Evolutionary conservation across 2,113 vertebrate genomes (phyloP), one percentile per base, ranked within the genome.

Genomic region (Kryptolebias marmoratus): DNA sequence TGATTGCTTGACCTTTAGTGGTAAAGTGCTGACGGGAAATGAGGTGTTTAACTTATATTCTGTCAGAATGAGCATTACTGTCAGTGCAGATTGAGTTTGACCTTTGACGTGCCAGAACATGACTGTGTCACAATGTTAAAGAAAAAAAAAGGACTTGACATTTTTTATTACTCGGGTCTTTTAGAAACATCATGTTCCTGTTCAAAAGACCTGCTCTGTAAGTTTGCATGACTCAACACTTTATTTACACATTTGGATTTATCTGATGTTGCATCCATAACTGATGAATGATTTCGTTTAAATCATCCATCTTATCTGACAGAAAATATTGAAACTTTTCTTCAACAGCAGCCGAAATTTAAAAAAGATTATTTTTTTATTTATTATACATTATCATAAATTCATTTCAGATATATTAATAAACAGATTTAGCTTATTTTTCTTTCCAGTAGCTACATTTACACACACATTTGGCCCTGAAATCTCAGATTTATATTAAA

Each of bases 1-100:
- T 44, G 74, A 88, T 75, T 70, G 69, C 67, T 73, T 79, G 88
- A 88, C 88, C 81, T 87, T 86, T 75, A 12, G 18, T 44, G 16
- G 7, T 44, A 55, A 78, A 72, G 52, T 57, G 64, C 67, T 76
- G 65, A 67, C 59, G 64, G 70, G 57, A 79, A 85, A 83, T 64
- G 64, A 81, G 79, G 75, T 67, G 68, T 75, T 87, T 67, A 80
- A 85, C 50, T 67, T 61, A 60, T 53, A 77, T 71, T 56, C 60
- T 56, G 76, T 75, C 77, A 49, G 67, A 30, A 49, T 31, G 68
- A 69, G 50, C 69, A 28, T 85, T 60, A 66, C 49, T 58, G 80
- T 68, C 68, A 36, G 61, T 3, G 48, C 7, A 53, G 60, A 75
- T n/a, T 7, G 54, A 71, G 68, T 73, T 44, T 39, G 57, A 77